These are phyloP conservation scores for Xenops minutus DNA, from an alignment of 2,797 vertebrate genomes.

Conservation along the genomic window DNA sequence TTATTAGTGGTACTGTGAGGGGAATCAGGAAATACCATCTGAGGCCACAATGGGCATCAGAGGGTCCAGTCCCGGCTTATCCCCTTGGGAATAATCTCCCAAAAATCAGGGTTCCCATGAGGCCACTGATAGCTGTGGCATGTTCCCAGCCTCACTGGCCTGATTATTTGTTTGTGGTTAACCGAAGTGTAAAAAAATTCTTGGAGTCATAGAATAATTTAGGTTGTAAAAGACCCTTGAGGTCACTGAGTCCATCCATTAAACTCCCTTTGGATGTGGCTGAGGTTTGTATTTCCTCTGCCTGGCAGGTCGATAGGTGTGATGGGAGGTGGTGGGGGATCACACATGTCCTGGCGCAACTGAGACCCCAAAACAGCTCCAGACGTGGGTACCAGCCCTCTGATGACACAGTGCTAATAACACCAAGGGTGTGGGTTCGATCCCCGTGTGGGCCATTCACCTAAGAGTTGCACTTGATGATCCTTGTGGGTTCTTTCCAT, in stretches of 20 bases:
- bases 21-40: background rate
- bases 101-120: background rate
- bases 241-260: background rate
- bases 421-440: background rate
- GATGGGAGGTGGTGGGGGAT: accelerated
- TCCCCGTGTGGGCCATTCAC: background rate
- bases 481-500: background rate
- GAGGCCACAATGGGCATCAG: accelerated
- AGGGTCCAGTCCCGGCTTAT: background rate
- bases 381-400: accelerated
- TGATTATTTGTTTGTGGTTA: background rate
- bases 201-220: background rate
- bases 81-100: background rate
- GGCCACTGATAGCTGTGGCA: accelerated
- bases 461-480: background rate
- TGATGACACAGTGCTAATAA: background rate
- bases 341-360: background rate
- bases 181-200: background rate
- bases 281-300: background rate
- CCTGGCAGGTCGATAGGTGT: accelerated
- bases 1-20: background rate
- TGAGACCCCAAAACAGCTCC: accelerated
- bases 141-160: background rate
- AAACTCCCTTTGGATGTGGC: background rate
- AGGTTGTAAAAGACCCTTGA: background rate